A percentile compares a stretch with the other conserved stretches of the same genome.
Conservation (phyloP, 2,888 invertebrate genomes). For the Acleris cristana region DNA sequence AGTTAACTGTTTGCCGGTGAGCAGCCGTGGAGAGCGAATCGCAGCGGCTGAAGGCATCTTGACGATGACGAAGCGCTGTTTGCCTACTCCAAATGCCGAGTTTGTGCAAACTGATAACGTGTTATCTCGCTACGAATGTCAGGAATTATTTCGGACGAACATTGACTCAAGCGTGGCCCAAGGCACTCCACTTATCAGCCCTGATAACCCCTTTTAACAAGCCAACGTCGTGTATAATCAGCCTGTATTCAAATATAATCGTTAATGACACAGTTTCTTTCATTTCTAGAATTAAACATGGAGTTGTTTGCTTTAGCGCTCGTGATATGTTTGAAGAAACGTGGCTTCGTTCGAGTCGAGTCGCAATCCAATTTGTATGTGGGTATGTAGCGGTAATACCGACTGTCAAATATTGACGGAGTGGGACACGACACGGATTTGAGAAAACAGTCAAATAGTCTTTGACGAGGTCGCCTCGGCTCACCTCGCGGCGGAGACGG, state of each 20-base stretch:
- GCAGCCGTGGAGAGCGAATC: not conserved
- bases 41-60: constrained; percentile 58
- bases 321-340: constrained; percentile 59
- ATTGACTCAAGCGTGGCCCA: constrained; percentile 61
- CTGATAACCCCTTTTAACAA: constrained; percentile 62
- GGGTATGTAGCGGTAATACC: constrained; percentile 75
- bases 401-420: constrained; percentile 78
- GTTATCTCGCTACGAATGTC: constrained; percentile 68
- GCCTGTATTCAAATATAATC: constrained; percentile 23
- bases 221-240: constrained; percentile 39
- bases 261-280: constrained; percentile 36
- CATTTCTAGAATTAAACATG: constrained; percentile 21
- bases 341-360: constrained; percentile 57
- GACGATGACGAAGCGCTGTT: constrained; percentile 72
- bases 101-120: constrained; percentile 62
- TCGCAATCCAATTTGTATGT: constrained; percentile 69
- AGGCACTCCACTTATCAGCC: constrained; percentile 62
- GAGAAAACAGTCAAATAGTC: constrained; percentile 78
- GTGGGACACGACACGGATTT: constrained; percentile 81
- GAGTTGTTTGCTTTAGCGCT: constrained; percentile 19
- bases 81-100: constrained; percentile 76
- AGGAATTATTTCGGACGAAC: constrained; percentile 75
- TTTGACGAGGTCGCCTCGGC: constrained; percentile 65
- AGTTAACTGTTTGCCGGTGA: constrained; percentile 11
- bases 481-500: constrained; percentile 41